Evolutionary conservation across 2,113 vertebrate genomes (phyloP), one percentile per base, ranked within the genome.

Genomic region (Melozone crissalis): DNA sequence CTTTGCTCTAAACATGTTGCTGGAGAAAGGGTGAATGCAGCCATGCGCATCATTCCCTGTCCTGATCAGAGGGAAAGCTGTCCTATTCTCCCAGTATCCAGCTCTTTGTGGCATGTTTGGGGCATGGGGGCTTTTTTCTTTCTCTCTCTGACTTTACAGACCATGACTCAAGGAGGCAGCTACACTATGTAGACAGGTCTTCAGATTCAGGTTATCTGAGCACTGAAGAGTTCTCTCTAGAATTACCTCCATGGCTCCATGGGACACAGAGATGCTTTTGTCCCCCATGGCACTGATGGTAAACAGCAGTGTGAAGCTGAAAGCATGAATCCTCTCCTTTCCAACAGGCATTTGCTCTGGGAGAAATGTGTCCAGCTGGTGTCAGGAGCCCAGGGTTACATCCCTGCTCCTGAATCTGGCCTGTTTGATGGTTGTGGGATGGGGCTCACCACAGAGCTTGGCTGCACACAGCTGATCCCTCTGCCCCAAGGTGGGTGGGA

Each of bases 391-490:
- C 39, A 21, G 33, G 37, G 21, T 71, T 84, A 20, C 2, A 1
- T 31, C 49, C 71, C 4, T 20, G 28, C 27, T 55, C 67, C 35
- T 43, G 59, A 54, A n/a, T 35, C 28, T 15, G 41, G 59, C 35
- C n/a, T n/a, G n/a, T n/a, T n/a, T n/a, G n/a, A n/a, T 81, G 58
- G 15, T 17, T 1, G 0, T 11, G 57, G 43, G 52, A 15, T 46
- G 52, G 39, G 43, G 30, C 6, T 55, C 6, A 12, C 2, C 11
- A 9, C 0, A 2, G 31, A 4, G 1, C 27, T 44, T 0, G 0
- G 4, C 30, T 7, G 0, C 62, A 57, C 0, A 0, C 26, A 41
- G n/a, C 71, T 47, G 55, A 23, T 4, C n/a, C 27, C 30, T 77
- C 55, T 44, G 66, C 37, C 46, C n/a, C 28, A 31, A 44, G 30